Evolutionary conservation across 2,888 invertebrate species (phyloP).

Genomic region (Leptopterna dolabrata): DNA sequence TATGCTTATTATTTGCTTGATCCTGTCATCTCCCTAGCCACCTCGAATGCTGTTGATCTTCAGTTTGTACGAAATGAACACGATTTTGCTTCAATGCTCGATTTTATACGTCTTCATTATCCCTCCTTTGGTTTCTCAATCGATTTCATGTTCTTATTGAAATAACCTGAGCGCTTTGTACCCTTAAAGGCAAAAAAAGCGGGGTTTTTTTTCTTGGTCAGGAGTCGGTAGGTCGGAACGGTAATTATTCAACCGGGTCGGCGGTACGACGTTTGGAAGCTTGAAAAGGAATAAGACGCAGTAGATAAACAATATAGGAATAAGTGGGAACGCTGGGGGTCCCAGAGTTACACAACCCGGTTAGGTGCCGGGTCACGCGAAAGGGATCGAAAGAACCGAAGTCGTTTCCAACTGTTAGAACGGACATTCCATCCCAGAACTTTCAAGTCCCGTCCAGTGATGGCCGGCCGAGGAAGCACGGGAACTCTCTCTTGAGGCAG

Average conservation of each 20-base stretch:
- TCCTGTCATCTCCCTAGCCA: too few relatives aligned
- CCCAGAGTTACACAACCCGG: neutral
- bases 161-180: neutral
- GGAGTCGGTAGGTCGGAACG: neutral
- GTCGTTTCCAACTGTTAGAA: slow-evolving; percentile 3
- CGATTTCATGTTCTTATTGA: neutral
- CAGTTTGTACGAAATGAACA: too few relatives aligned
- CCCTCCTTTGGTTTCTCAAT: too few relatives aligned
- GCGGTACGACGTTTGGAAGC: neutral
- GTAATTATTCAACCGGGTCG: neutral
- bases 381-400: neutral
- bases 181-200: neutral
- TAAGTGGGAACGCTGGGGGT: neutral
- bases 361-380: neutral
- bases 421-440: neutral
- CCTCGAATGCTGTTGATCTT: too few relatives aligned
- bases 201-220: neutral
- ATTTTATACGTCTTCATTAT: too few relatives aligned
- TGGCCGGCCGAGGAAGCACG: neutral
- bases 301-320: neutral
- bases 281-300: neutral
- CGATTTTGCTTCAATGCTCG: too few relatives aligned
- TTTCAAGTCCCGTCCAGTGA: neutral
- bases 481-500: neutral
- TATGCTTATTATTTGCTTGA: too few relatives aligned